Evolutionary conservation across 2,888 invertebrate species (phyloP).

Genomic region (Thymelicus sylvestris): DNA sequence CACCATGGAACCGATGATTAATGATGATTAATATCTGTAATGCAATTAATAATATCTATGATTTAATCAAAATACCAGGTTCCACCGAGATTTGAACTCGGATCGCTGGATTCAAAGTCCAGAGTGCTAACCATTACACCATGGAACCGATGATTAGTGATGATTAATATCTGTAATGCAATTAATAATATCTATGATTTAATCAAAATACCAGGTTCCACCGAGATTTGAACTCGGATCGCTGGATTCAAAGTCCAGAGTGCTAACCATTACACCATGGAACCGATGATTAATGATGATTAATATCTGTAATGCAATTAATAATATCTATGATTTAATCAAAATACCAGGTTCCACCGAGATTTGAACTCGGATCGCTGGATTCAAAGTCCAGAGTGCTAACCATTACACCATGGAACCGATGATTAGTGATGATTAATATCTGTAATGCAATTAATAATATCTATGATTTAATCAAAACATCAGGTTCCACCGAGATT

Average conservation of each 20-base stretch:
- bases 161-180: too few species aligned
- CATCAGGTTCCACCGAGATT: conserved; percentile 6
- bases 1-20: conserved; percentile 54
- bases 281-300: too few species aligned
- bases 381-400: conserved; percentile 9
- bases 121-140: conserved; percentile 93
- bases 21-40: too few species aligned
- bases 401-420: conserved; percentile 9
- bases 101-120: conserved; percentile 94
- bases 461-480: not conserved
- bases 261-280: conserved; percentile 74
- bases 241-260: conserved; percentile 94
- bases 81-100: conserved; percentile 94
- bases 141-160: conserved; percentile 82
- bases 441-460: too few species aligned
- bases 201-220: conserved; percentile 82
- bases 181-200: too few species aligned
- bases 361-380: conserved; percentile 9
- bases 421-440: not conserved
- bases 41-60: too few species aligned
- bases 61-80: conserved; percentile 65
- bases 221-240: conserved; percentile 94
- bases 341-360: conserved; percentile 5
- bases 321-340: too few species aligned
- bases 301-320: too few species aligned